Percentiles rank a stretch among this genome's conserved stretches.
Conservation (phyloP, 2,797 vertebrate species). For the Myripristis jacobus region DNA sequence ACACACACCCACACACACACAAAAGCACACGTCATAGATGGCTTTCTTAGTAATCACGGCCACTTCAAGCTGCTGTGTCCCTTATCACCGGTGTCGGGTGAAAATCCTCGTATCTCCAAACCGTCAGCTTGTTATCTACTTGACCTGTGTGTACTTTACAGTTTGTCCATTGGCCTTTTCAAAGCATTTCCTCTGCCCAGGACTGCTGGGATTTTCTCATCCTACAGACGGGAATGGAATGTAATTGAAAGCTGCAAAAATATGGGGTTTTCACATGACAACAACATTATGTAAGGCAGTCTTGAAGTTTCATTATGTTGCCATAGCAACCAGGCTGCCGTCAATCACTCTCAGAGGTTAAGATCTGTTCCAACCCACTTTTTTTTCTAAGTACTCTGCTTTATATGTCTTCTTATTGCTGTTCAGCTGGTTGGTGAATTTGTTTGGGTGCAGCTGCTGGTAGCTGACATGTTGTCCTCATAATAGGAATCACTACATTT, state of each 20-base stretch:
- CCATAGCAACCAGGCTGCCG: slow-evolving; percentile 55
- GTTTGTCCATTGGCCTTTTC: background rate
- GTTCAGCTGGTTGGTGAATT: slow-evolving; percentile 11
- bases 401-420: background rate
- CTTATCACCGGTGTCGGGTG: slow-evolving; percentile 1
- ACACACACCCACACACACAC: slow-evolving; percentile 15
- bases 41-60: slow-evolving; percentile 52
- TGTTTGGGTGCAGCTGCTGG: no score
- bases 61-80: slow-evolving; percentile 40
- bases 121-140: slow-evolving; percentile 9
- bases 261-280: slow-evolving; percentile 19
- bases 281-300: slow-evolving; percentile 32
- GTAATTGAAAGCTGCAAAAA: background rate
- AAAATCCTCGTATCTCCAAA: slow-evolving; percentile 38
- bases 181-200: background rate
- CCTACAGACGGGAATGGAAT: background rate
- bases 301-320: slow-evolving; percentile 45
- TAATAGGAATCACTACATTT: no score
- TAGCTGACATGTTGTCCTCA: no score
- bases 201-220: background rate
- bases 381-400: slow-evolving; percentile 17
- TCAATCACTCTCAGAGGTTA: slow-evolving; percentile 59
- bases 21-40: slow-evolving; percentile 40
- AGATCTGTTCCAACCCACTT: slow-evolving; percentile 16
- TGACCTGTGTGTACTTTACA: background rate